Conservation (phyloP, 2,888 invertebrate genomes). For the Neoitamus cyanurus region DNA sequence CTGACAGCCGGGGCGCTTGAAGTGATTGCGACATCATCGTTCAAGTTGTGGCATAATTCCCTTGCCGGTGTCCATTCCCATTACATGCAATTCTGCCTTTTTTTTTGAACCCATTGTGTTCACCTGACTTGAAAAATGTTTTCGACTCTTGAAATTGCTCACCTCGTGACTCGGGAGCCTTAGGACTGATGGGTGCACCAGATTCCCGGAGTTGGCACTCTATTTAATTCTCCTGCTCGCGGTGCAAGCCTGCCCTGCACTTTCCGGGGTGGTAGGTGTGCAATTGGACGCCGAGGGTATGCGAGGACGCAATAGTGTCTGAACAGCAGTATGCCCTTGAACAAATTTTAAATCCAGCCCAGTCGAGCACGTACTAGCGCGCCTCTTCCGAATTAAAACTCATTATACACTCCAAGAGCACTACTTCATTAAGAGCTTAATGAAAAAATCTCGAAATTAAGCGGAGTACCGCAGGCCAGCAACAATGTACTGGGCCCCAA, state of each 20-base stretch:
- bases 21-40: background rate
- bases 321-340: background rate
- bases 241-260: background rate
- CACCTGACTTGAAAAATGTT: background rate
- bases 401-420: background rate
- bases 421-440: constrained; percentile 1
- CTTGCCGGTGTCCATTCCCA: background rate
- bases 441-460: background rate
- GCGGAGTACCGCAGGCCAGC: background rate
- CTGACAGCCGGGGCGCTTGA: background rate
- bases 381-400: background rate
- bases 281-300: background rate
- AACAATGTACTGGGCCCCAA: background rate
- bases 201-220: background rate
- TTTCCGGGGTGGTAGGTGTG: background rate
- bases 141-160: background rate
- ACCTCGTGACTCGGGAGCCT: background rate
- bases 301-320: background rate
- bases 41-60: background rate
- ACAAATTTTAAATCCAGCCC: background rate
- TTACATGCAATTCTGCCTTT: background rate
- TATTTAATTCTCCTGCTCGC: background rate
- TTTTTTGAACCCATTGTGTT: background rate
- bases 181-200: background rate
- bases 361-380: background rate